phyloP scores from a whole-genome alignment of 2,888 invertebrate genomes.

The Bimastos eiseni region DNA sequence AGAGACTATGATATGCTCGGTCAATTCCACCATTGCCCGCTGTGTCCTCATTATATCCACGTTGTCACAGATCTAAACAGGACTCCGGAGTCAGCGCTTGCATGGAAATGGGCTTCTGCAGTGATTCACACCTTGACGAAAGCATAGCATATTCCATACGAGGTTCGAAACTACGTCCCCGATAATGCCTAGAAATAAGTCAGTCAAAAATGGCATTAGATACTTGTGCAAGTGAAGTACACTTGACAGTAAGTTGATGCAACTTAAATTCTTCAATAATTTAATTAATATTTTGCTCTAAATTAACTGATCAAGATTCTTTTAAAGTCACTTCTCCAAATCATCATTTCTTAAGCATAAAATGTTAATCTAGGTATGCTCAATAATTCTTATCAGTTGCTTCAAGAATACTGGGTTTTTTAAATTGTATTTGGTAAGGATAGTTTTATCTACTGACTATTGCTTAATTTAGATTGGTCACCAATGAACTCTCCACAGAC shows the following conservation, averaged over 20 bases:
- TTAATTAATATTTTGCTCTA: too few relatives aligned
- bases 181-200: neutral
- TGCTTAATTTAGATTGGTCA: too few relatives aligned
- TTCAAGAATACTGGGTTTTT: too few relatives aligned
- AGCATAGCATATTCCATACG: neutral
- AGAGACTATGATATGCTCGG: neutral
- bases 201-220: neutral
- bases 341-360: too few relatives aligned
- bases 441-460: too few relatives aligned
- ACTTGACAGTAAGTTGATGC: neutral
- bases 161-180: neutral
- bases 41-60: neutral
- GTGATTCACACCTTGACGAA: neutral
- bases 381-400: too few relatives aligned
- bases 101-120: neutral
- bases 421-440: too few relatives aligned
- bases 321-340: too few relatives aligned
- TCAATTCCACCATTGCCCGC: neutral
- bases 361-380: too few relatives aligned
- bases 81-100: neutral
- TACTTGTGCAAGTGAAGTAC: too few relatives aligned
- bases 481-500: neutral
- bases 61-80: neutral
- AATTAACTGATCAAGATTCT: too few relatives aligned
- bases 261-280: too few relatives aligned